A percentile compares a stretch with the other conserved stretches of the same genome.
Conservation (phyloP, 2,888 invertebrate genomes). For the Trissolcus japonicus region DNA sequence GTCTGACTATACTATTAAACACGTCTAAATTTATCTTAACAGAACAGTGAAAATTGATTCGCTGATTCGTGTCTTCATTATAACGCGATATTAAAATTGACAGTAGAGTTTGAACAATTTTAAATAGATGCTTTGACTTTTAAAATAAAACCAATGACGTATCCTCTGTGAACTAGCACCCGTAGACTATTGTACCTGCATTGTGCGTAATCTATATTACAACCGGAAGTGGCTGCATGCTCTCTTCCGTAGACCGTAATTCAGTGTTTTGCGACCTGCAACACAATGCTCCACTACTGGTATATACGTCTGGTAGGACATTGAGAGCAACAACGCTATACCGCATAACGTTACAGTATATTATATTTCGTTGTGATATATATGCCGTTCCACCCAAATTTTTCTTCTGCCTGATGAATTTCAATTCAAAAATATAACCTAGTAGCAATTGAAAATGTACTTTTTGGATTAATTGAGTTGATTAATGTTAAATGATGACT, state of each 20-base stretch:
- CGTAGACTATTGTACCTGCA: slow-evolving; percentile 72
- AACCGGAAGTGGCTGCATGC: slow-evolving; percentile 75
- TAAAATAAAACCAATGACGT: slow-evolving; percentile 69
- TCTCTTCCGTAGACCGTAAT: slow-evolving; percentile 75
- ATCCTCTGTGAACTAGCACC: slow-evolving; percentile 60
- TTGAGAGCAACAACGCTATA: slow-evolving; percentile 56
- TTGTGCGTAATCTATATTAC: slow-evolving; percentile 76
- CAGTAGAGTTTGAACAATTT: slow-evolving; percentile 58
- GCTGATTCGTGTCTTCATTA: slow-evolving; percentile 27
- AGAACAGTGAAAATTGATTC: too few relatives aligned
- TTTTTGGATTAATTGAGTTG: too few relatives aligned
- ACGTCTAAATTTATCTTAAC: too few relatives aligned
- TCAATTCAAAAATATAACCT: neutral
- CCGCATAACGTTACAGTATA: slow-evolving; percentile 64
- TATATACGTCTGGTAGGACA: slow-evolving; percentile 55
- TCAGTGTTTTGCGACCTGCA: slow-evolving; percentile 72
- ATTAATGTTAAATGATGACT: neutral
- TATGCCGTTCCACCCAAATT: slow-evolving; percentile 24
- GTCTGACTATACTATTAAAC: too few relatives aligned
- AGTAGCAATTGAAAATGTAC: neutral
- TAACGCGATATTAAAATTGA: slow-evolving; percentile 42
- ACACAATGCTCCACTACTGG: slow-evolving; percentile 60
- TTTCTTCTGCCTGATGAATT: slow-evolving; percentile 34
- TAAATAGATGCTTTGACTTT: slow-evolving; percentile 70
- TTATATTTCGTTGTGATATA: slow-evolving; percentile 59